Evolutionary conservation across 2,797 vertebrate genomes (phyloP).

Genomic region (Ctenochaetus hawaiiensis): DNA sequence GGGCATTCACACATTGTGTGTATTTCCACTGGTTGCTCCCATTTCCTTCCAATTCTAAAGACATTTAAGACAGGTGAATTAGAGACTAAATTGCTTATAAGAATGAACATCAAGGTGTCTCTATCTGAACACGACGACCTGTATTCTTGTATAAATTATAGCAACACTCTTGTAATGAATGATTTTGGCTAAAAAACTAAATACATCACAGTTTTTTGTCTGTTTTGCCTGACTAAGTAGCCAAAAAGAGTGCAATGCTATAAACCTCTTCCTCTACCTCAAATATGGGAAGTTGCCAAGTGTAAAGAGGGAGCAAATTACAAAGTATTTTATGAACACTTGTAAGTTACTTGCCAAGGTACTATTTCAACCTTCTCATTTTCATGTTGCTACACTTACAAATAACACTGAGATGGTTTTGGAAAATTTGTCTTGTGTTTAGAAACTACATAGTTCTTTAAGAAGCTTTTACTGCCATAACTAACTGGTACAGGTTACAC

Average conservation of each 20-base stretch:
- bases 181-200: conserved; percentile 16
- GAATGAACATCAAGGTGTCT: conserved; percentile 9
- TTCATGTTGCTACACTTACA: conserved; percentile 12
- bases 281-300: conserved; percentile 28
- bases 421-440: conserved; percentile 15
- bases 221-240: conserved; percentile 14
- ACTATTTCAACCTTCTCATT: conserved; percentile 17
- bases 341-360: conserved; percentile 23
- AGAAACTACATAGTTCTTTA: conserved; percentile 11
- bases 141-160: background rate
- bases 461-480: background rate
- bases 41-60: conserved; percentile 3
- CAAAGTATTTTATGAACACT: conserved; percentile 28
- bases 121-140: background rate
- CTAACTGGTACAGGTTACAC: background rate
- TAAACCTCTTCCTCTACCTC: conserved; percentile 32
- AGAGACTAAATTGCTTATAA: conserved; percentile 6
- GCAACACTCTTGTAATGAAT: conserved; percentile 6
- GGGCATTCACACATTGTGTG: background rate
- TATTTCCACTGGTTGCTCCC: conserved; percentile 26
- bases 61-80: conserved; percentile 30
- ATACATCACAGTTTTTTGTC: conserved; percentile 1
- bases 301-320: conserved; percentile 31
- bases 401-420: conserved; percentile 25
- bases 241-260: conserved; percentile 13